A percentile compares a stretch with the other conserved stretches of the same genome.
phyloP scores from a whole-genome alignment of 2,888 invertebrate genomes.

The Drosophila paranaensis region DNA sequence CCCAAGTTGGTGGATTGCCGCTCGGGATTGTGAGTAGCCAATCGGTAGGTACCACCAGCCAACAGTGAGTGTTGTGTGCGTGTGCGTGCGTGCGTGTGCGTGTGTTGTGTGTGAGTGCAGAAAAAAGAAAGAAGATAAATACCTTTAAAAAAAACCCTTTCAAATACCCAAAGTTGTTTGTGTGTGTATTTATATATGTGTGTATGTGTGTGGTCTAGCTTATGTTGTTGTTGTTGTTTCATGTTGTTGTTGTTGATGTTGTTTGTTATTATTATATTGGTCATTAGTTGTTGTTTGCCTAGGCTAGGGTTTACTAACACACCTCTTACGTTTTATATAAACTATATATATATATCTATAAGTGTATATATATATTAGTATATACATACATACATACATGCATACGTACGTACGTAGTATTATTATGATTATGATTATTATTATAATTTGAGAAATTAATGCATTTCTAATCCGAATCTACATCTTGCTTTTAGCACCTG shows the following conservation, averaged over 20 bases:
- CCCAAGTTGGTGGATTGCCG: constrained; percentile 85
- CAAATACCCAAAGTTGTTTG: constrained; percentile 27
- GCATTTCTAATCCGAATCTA: constrained; percentile 46
- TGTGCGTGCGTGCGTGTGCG: constrained; percentile 43
- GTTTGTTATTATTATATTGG: constrained; percentile 59
- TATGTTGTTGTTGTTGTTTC: constrained; percentile 30
- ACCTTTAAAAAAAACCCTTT: background rate
- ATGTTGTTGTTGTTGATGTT: constrained; percentile 39
- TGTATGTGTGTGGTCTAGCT: constrained; percentile 50
- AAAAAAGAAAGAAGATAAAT: background rate
- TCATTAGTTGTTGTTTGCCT: constrained; percentile 70
- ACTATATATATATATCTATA: background rate
- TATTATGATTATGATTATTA: background rate
- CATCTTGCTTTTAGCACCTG: constrained; percentile 88
- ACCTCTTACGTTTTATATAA: constrained; percentile 18
- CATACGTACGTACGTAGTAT: constrained; percentile 20
- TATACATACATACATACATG: constrained; percentile 28
- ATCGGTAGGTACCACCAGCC: constrained; percentile 84
- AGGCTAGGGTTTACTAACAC: constrained; percentile 71
- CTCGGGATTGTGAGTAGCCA: constrained; percentile 86
- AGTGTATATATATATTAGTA: background rate
- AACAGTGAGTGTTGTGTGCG: constrained; percentile 49
- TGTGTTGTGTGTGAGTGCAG: constrained; percentile 53
- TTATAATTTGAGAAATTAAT: background rate
- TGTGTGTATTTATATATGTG: constrained; percentile 7